Evolutionary conservation across 2,888 invertebrate species (phyloP).

Genomic region (Spodoptera picta): DNA sequence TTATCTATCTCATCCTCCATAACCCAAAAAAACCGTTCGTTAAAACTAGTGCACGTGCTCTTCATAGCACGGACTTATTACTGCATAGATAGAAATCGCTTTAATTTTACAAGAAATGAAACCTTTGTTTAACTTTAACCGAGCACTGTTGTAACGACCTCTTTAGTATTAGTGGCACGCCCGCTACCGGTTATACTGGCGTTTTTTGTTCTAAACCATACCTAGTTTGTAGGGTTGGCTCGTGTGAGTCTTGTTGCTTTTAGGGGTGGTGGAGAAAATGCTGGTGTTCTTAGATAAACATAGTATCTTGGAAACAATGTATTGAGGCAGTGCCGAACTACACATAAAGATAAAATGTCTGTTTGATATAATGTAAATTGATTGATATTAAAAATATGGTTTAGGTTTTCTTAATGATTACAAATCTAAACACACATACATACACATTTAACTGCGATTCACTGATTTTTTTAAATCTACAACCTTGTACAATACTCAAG

Average conservation of each 20-base stretch:
- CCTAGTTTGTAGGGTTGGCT: constrained; percentile 47
- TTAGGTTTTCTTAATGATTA: too few species aligned
- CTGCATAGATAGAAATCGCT: constrained; percentile 81
- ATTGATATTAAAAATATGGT: too few species aligned
- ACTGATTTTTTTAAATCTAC: too few species aligned
- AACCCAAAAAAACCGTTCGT: constrained; percentile 68
- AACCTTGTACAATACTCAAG: too few species aligned
- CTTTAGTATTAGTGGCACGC: constrained; percentile 84
- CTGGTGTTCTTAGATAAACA: too few species aligned
- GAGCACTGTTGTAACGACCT: constrained; percentile 70
- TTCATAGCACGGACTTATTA: constrained; percentile 77
- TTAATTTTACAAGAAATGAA: constrained; percentile 85
- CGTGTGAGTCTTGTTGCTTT: neutral
- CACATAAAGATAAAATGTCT: too few species aligned
- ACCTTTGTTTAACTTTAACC: constrained; percentile 74
- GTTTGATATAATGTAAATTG: too few species aligned
- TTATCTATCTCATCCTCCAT: constrained; percentile 55
- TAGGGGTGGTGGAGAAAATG: too few species aligned
- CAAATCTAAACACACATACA: too few species aligned
- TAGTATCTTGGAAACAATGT: too few species aligned
- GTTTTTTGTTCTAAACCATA: constrained; percentile 71
- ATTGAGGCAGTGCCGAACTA: too few species aligned
- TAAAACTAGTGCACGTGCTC: constrained; percentile 84
- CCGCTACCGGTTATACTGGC: constrained; percentile 82
- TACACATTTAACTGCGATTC: too few species aligned